A percentile compares a stretch with the other conserved stretches of the same genome.
Evolutionary conservation across 2,113 vertebrate genomes (phyloP).

Genomic region (Alaudala cheleensis): DNA sequence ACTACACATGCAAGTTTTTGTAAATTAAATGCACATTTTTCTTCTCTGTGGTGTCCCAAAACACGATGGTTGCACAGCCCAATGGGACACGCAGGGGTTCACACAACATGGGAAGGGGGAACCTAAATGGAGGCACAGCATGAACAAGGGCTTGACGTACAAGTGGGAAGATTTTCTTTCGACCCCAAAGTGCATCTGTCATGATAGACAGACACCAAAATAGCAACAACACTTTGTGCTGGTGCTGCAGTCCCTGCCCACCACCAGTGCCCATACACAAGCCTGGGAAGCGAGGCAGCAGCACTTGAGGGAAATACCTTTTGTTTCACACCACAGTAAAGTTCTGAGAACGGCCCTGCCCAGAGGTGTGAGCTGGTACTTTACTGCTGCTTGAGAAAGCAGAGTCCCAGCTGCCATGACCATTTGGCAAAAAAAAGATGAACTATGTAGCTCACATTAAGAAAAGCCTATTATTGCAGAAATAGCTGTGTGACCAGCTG

Average conservation of each 20-base stretch:
- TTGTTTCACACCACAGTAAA: neutral
- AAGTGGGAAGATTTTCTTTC: neutral
- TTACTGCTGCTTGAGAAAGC: neutral
- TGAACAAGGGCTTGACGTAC: neutral
- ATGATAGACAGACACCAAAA: neutral
- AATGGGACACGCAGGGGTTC: accelerated
- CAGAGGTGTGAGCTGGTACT: neutral
- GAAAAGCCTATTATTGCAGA: neutral
- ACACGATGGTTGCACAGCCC: neutral
- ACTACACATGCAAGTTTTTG: neutral
- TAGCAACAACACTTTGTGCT: neutral
- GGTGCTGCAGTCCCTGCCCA: neutral
- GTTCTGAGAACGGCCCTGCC: neutral
- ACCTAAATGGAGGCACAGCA: neutral
- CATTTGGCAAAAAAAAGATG: neutral
- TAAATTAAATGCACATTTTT: neutral
- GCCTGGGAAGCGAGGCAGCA: neutral
- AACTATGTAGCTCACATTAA: neutral
- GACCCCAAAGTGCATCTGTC: neutral
- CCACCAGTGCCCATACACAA: neutral
- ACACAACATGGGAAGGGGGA: neutral
- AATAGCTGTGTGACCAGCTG: neutral
- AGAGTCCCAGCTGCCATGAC: neutral
- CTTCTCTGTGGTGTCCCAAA: neutral
- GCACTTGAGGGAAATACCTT: neutral